Evolutionary conservation across 2,797 vertebrate genomes (phyloP), one percentile per base, ranked within the genome.

Genomic region (Artibeus jamaicensis): DNA sequence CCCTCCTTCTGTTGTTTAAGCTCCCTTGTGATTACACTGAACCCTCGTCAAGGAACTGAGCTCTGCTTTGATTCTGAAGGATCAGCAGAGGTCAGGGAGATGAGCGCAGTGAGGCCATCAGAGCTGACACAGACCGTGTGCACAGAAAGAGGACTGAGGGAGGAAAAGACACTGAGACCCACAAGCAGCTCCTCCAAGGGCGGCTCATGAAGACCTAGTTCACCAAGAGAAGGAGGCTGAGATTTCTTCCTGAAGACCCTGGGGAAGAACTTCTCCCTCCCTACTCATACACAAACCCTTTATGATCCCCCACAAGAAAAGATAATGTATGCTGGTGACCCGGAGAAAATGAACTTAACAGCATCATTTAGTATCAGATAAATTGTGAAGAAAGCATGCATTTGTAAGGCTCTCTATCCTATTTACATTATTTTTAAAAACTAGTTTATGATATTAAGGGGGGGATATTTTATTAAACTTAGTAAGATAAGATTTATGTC

Each of bases 331-430:
- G 65, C 42, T 82, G 39, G 46, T 44, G 68, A 55, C 57, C 74
- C 46, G 59, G 79, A 94, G 74, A 89, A 95, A 81, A 84, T 14
- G 48, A 86, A 89, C 82, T 62, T 89, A 21, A 86, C 8, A 62
- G 53, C n/a, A 86, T 39, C 26, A 79, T 73, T 81, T 34, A 78
- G 26, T 37, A 70, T 39, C 46, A 90, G 37, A 86, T 57, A 91
- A 89, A 93, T 1, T 65, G 21, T 89, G 42, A 86, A 91, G 26
- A 84, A 86, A 24, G 21, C 39, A 79, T 37, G 24, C 6, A 76
- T 22, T 84, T 90, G 12, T 70, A 70, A 95, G 32, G 22, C 22
- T 81, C 4, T 76, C 32, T 77, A 24, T 5, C 50, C 18, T 78
- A 90, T n/a, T 48, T 73, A 86, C 3, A 73, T 26, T 14, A 50